These are phyloP conservation scores for Steatocranus sp. DNA, from an alignment of 2,797 vertebrate genomes.

Conservation along the genomic window DNA sequence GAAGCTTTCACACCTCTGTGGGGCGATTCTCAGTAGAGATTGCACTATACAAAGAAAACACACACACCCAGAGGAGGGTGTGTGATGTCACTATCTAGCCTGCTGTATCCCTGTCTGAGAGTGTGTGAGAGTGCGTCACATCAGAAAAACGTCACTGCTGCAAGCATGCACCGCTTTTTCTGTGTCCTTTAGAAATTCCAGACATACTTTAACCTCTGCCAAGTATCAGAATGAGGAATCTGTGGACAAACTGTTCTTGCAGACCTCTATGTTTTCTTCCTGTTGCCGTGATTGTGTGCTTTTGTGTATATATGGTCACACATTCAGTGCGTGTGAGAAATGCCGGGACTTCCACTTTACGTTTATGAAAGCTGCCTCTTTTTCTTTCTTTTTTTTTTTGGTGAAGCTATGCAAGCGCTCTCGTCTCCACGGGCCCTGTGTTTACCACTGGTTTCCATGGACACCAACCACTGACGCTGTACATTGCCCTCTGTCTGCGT, in stretches of 20 bases:
- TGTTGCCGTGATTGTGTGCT: background rate
- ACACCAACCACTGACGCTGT: slow-evolving; percentile 5
- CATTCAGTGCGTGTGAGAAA: slow-evolving; percentile 15
- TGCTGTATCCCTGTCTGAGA: background rate
- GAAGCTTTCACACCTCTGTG: slow-evolving; percentile 19
- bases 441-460: slow-evolving; percentile 50
- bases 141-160: background rate
- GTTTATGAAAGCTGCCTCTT: background rate
- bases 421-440: slow-evolving; percentile 26
- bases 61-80: background rate
- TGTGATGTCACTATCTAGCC: slow-evolving; percentile 13
- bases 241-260: slow-evolving; percentile 46
- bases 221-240: slow-evolving; percentile 10
- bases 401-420: background rate
- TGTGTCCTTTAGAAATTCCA: slow-evolving; percentile 26
- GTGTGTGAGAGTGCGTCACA: slow-evolving; percentile 9
- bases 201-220: slow-evolving; percentile 15
- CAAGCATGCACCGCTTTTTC: background rate
- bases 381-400: background rate
- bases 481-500: slow-evolving; percentile 33
- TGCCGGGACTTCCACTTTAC: slow-evolving; percentile 60
- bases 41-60: background rate
- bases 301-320: slow-evolving; percentile 11
- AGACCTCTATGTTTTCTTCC: background rate
- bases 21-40: background rate